Conservation (phyloP, 2,113 vertebrate genomes). For the Crotophaga sulcirostris region DNA sequence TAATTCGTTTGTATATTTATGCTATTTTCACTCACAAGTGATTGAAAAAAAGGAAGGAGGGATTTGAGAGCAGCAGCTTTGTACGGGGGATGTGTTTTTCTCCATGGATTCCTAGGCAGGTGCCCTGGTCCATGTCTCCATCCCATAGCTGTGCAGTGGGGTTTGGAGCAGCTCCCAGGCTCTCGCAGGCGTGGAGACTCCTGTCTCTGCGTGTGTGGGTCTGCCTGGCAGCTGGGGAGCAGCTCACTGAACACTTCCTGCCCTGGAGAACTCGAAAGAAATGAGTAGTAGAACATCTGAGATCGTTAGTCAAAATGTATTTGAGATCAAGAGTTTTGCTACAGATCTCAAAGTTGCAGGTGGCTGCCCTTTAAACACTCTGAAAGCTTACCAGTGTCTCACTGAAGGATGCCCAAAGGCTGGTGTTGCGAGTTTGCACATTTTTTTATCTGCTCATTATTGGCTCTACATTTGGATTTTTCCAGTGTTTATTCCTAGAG, state of each 20-base stretch:
- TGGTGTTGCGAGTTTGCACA: not conserved
- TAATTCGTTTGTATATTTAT: not conserved
- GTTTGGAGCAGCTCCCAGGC: not conserved
- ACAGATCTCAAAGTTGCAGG: not conserved
- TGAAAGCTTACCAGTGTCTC: not conserved
- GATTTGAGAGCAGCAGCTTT: not conserved
- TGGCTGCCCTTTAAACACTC: not conserved
- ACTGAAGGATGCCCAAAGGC: not conserved
- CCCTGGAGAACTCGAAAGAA: not conserved
- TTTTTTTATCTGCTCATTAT: not conserved
- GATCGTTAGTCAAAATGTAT: not conserved
- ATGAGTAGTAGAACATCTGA: not conserved
- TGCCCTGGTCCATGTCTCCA: fast-evolving
- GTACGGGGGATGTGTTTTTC: not conserved
- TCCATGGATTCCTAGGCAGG: not conserved
- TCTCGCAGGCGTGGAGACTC: fast-evolving
- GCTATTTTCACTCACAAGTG: not conserved
- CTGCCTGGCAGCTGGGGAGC: fast-evolving
- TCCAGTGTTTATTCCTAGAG: not conserved
- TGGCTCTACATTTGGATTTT: not conserved
- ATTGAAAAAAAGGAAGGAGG: not conserved
- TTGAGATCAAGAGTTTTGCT: not conserved
- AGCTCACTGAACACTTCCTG: not conserved
- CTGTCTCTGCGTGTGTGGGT: fast-evolving
- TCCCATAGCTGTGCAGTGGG: not conserved